Evolutionary conservation across 2,113 vertebrate species (phyloP).

Genomic region (Solea solea): DNA sequence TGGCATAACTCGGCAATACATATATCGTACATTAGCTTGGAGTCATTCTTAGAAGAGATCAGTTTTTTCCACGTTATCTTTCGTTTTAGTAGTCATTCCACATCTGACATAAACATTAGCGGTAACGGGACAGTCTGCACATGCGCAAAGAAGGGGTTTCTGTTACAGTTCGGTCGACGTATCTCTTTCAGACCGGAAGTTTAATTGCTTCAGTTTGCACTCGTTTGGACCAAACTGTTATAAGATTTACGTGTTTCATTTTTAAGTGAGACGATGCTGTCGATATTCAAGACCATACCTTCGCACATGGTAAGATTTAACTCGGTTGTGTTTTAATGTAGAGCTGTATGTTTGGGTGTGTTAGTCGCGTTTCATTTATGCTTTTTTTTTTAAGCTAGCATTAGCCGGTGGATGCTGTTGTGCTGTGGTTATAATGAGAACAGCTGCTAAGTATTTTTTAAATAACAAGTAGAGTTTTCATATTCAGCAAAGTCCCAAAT

Average conservation of each 20-base stretch:
- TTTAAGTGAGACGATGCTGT: constrained; percentile 67
- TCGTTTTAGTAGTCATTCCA: too few species aligned
- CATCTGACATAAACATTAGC: too few species aligned
- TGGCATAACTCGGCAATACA: too few species aligned
- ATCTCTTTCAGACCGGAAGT: constrained; percentile 68
- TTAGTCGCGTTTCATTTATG: background rate
- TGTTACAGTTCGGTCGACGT: too few species aligned
- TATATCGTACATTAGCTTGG: too few species aligned
- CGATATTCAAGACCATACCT: constrained; percentile 80
- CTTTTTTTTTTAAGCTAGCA: background rate
- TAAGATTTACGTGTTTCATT: background rate
- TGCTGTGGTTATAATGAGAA: background rate
- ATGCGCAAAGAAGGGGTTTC: too few species aligned
- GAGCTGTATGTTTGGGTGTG: background rate
- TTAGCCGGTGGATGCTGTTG: background rate
- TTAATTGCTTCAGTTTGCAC: background rate
- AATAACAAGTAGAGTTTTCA: background rate
- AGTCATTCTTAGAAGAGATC: too few species aligned
- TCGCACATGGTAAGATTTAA: constrained; percentile 81
- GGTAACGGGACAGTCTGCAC: too few species aligned
- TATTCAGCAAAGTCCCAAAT: background rate
- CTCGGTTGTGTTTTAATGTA: fast-evolving
- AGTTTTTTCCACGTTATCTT: too few species aligned
- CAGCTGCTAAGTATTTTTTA: constrained; percentile 27
- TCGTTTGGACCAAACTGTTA: too few species aligned